phyloP scores from a whole-genome alignment of 2,797 vertebrate species.

The Microctenopoma lineatum region DNA sequence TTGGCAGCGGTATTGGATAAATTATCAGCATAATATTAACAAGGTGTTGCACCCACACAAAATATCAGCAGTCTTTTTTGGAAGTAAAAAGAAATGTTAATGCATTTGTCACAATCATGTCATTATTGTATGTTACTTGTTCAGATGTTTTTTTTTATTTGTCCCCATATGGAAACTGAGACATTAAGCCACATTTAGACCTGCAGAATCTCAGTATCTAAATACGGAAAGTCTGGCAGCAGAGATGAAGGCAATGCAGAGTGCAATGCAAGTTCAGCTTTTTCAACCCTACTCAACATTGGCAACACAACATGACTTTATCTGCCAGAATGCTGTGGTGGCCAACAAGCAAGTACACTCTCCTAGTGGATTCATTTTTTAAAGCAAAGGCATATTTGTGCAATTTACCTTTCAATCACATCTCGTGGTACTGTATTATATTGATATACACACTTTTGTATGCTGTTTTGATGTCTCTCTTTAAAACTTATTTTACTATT shows the following conservation, averaged over 20 bases:
- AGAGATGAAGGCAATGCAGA: neutral
- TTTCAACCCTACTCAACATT: too few species aligned
- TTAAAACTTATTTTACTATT: too few species aligned
- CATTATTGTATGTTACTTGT: conserved; percentile 13
- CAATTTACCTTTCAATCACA: neutral
- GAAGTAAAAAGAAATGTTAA: conserved; percentile 24
- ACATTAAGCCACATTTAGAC: neutral
- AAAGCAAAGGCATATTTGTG: neutral
- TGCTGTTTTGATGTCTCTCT: too few species aligned
- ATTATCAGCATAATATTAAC: conserved; percentile 38
- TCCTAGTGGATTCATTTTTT: neutral
- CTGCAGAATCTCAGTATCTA: neutral
- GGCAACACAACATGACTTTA: neutral
- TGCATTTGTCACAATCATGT: conserved; percentile 36
- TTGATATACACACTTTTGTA: too few species aligned
- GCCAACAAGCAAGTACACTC: neutral
- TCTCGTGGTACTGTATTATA: too few species aligned
- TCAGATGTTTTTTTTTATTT: neutral
- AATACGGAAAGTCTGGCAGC: neutral
- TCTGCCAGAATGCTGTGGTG: neutral
- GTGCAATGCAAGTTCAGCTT: neutral
- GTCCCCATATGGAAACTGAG: too few species aligned
- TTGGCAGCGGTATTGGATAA: conserved; percentile 37
- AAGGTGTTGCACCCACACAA: conserved; percentile 23
- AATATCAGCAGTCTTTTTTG: conserved; percentile 20